A percentile compares a stretch with the other conserved stretches of the same genome.
These are phyloP conservation scores for Apodemus sylvaticus DNA, from an alignment of 2,113 vertebrate genomes.

Conservation along the genomic window DNA sequence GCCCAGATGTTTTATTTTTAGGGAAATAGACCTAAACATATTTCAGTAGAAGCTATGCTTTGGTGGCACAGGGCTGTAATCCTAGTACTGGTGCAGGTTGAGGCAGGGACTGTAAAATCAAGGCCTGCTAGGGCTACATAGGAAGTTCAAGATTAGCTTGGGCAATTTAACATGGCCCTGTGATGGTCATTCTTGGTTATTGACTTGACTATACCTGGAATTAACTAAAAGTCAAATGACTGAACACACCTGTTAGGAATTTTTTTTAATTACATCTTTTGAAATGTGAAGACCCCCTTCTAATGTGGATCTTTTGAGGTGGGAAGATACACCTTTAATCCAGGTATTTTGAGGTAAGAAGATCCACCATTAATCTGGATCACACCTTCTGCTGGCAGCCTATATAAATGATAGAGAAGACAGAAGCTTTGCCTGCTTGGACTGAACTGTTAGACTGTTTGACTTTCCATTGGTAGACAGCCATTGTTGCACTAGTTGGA, in stretches of 20 bases:
- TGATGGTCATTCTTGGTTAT: background rate
- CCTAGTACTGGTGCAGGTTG: background rate
- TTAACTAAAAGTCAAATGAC: background rate
- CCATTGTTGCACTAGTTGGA: background rate
- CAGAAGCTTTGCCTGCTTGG: background rate
- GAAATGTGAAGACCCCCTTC: background rate
- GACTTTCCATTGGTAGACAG: background rate
- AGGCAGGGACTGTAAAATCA: background rate
- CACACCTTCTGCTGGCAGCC: background rate
- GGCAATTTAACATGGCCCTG: background rate
- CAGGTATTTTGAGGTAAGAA: background rate
- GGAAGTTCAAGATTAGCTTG: background rate
- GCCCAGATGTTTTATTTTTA: background rate
- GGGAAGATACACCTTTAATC: background rate
- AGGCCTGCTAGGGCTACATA: background rate
- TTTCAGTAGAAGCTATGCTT: background rate
- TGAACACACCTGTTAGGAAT: background rate
- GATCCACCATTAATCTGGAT: background rate
- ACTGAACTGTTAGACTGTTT: background rate
- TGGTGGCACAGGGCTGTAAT: background rate
- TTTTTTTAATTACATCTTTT: background rate
- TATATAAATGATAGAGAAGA: background rate
- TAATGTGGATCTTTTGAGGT: background rate
- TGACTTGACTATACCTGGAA: background rate
- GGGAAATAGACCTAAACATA: background rate